phyloP scores from a whole-genome alignment of 2,113 vertebrate genomes.

The Mesembrinibis cayennensis region DNA sequence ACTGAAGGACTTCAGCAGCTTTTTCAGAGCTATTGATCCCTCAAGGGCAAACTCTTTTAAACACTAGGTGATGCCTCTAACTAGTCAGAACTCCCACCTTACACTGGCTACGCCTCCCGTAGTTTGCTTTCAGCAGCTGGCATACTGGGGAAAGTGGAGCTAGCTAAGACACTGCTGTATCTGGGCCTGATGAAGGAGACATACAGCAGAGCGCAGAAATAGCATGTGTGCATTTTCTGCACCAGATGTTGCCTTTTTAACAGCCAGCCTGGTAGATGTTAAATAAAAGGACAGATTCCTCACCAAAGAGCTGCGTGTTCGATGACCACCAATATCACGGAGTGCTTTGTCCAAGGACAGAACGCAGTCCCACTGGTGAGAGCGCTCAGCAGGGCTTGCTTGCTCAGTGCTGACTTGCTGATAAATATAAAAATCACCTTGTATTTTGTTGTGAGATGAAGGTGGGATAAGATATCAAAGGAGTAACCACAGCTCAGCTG shows the following conservation, averaged over 20 bases:
- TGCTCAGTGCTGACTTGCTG: background rate
- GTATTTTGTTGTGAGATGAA: background rate
- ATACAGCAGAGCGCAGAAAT: background rate
- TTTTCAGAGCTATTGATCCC: conserved; percentile 7
- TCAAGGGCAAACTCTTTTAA: conserved; percentile 26
- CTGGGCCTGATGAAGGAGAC: background rate
- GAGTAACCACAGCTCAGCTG: background rate
- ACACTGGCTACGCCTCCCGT: background rate
- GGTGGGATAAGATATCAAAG: background rate
- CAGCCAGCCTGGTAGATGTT: background rate
- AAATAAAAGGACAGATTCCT: background rate
- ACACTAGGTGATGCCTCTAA: background rate
- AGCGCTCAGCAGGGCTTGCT: background rate
- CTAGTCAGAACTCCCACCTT: conserved; percentile 6
- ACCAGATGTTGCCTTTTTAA: background rate
- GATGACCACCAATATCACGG: rapidly evolving
- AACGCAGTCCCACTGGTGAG: background rate
- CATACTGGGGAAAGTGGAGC: background rate
- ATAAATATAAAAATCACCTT: background rate
- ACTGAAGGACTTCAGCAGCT: conserved; percentile 28
- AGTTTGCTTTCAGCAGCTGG: conserved; percentile 8
- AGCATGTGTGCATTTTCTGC: background rate
- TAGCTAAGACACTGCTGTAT: background rate
- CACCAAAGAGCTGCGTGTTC: background rate
- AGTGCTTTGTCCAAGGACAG: background rate